A percentile compares a stretch with the other conserved stretches of the same genome.
Conservation (phyloP, 1,140 invertebrate genomes). For the Papilio aristodemus region DNA sequence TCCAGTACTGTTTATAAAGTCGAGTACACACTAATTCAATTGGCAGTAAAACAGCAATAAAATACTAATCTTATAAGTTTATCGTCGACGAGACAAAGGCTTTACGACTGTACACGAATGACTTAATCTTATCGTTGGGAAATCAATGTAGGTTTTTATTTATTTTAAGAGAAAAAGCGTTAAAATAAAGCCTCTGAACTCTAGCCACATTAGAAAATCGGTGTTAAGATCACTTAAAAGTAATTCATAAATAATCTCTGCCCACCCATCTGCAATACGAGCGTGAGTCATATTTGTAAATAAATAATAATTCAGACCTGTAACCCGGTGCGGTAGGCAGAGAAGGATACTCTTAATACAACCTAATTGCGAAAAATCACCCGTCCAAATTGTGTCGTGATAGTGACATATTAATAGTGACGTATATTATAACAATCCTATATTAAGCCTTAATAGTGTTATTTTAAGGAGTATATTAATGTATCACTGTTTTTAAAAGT, state of each 20-base stretch:
- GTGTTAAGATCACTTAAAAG: background rate
- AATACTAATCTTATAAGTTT: slow-evolving; percentile 18
- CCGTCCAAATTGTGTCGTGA: no score
- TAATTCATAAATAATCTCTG: background rate
- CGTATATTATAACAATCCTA: no score
- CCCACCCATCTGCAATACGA: no score
- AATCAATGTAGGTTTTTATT: slow-evolving; percentile 12
- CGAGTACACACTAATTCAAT: background rate
- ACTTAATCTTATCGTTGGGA: slow-evolving; percentile 10
- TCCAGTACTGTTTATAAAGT: background rate
- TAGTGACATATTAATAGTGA: no score
- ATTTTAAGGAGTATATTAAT: no score
- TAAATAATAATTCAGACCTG: no score
- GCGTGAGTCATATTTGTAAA: no score
- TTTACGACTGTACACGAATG: slow-evolving; percentile 17
- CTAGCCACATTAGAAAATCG: background rate
- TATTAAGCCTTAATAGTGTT: no score
- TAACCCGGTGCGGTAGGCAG: no score
- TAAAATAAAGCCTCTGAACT: background rate
- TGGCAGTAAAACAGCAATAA: slow-evolving; percentile 16
- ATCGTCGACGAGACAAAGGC: slow-evolving; percentile 1
- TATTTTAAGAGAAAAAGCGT: background rate
- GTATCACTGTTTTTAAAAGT: no score
- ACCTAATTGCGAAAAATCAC: no score
- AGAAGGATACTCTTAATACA: no score